Percentiles rank a stretch among this genome's conserved stretches.
phyloP scores from a whole-genome alignment of 2,888 invertebrate genomes.

The Plebejus argus region DNA sequence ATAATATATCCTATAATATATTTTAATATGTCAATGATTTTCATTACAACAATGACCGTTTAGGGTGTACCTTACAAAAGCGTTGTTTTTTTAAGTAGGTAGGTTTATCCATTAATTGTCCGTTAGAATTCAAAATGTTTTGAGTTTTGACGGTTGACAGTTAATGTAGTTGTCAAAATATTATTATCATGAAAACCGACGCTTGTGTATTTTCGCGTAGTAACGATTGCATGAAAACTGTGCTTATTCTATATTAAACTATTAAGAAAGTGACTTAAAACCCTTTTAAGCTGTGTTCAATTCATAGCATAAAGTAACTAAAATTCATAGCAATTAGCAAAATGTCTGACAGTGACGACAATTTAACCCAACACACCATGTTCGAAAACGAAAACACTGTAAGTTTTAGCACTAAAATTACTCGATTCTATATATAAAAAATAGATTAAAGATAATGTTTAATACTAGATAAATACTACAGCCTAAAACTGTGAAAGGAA shows the following conservation, averaged over 20 bases:
- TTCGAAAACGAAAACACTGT: constrained; percentile 57
- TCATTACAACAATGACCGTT: background rate
- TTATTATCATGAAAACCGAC: constrained; percentile 7
- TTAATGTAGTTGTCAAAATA: constrained; percentile 6
- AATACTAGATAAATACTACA: background rate
- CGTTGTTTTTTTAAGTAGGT: background rate
- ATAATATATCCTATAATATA: no score
- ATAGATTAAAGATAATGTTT: background rate
- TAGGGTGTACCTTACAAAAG: background rate
- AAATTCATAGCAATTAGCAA: constrained; percentile 37
- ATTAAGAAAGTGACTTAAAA: background rate
- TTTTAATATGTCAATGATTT: no score
- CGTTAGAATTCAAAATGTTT: constrained; percentile 4
- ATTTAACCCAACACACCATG: constrained; percentile 51
- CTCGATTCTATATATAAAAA: background rate
- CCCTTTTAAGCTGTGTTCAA: background rate
- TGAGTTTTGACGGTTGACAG: constrained; percentile 4
- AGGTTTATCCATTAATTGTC: background rate
- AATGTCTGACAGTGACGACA: constrained; percentile 60
- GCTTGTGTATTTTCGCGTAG: background rate
- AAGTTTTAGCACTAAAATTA: constrained; percentile 43
- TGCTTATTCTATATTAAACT: background rate
- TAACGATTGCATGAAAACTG: background rate
- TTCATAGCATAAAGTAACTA: no score
- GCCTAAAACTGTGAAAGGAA: background rate